Conservation (phyloP, 1,140 invertebrate genomes). For the Leptopilina clavipes region DNA sequence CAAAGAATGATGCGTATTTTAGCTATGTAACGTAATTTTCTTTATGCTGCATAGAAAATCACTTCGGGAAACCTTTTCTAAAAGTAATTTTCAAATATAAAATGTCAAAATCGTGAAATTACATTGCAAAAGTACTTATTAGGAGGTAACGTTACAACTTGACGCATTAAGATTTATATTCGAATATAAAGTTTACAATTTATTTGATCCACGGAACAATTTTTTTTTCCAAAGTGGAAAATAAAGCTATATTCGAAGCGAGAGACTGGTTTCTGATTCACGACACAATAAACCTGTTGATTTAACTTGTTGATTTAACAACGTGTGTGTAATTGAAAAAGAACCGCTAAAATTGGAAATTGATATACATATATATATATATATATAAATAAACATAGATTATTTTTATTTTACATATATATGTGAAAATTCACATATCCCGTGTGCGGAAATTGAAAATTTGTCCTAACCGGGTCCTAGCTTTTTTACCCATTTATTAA, state of each 20-base stretch:
- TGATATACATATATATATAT: not conserved
- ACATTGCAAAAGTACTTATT: constrained; percentile 25
- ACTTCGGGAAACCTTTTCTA: not conserved
- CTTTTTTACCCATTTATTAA: too few relatives aligned
- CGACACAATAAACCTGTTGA: constrained; percentile 33
- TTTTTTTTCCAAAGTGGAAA: constrained; percentile 16
- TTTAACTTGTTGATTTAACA: constrained; percentile 26
- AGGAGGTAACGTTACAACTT: constrained; percentile 10
- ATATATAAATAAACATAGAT: not conserved
- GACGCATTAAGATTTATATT: constrained; percentile 21
- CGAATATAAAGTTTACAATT: constrained; percentile 35
- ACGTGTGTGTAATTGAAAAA: constrained; percentile 24
- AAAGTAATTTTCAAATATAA: constrained; percentile 6
- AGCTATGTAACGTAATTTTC: not conserved
- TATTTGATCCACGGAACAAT: constrained; percentile 15
- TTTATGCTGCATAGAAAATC: not conserved
- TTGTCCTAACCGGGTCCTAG: too few relatives aligned
- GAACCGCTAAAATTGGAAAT: constrained; percentile 14
- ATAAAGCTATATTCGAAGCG: constrained; percentile 28
- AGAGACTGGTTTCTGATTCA: constrained; percentile 29
- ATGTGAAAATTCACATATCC: too few relatives aligned
- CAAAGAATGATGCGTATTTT: too few relatives aligned
- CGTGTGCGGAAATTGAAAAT: too few relatives aligned
- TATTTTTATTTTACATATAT: not conserved
- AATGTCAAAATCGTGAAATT: constrained; percentile 32